Evolutionary conservation across 2,113 vertebrate species (phyloP).

Genomic region (Pygathrix nemaeus): DNA sequence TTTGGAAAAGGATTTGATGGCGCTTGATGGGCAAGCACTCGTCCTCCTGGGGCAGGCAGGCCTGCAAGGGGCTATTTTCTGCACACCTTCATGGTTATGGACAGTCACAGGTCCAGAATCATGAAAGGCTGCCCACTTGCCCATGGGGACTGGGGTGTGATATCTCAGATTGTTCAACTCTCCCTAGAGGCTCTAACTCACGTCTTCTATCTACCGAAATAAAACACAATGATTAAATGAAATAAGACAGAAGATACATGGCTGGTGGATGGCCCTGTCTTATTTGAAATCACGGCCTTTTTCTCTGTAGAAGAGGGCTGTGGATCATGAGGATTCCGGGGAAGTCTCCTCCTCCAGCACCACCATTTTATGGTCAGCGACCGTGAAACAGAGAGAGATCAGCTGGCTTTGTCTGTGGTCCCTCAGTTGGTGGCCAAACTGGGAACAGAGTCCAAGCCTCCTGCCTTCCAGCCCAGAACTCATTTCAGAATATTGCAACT

Average conservation of each 20-base stretch:
- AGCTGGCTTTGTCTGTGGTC: neutral
- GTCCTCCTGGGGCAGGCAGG: rapidly evolving
- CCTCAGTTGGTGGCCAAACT: neutral
- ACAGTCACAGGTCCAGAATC: neutral
- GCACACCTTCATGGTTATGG: rapidly evolving
- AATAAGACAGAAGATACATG: neutral
- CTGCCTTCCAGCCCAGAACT: neutral
- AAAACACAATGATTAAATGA: neutral
- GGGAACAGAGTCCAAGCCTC: neutral
- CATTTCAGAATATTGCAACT: neutral
- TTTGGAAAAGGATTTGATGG: neutral
- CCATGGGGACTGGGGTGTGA: too few relatives aligned
- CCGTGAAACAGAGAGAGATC: neutral
- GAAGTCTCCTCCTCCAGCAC: too few relatives aligned
- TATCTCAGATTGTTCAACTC: neutral
- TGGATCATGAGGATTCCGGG: neutral
- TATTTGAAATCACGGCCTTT: neutral
- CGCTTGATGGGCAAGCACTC: neutral
- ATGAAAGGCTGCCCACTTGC: neutral
- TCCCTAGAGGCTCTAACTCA: neutral
- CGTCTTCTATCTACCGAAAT: neutral
- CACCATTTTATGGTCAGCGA: neutral
- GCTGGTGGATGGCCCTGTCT: neutral
- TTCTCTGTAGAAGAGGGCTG: neutral
- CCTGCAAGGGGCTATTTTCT: neutral